Percentiles rank a stretch among this genome's conserved stretches.
These are phyloP conservation scores for Sepioteuthis lessoniana DNA, from an alignment of 2,888 invertebrate species.

Conservation along the genomic window DNA sequence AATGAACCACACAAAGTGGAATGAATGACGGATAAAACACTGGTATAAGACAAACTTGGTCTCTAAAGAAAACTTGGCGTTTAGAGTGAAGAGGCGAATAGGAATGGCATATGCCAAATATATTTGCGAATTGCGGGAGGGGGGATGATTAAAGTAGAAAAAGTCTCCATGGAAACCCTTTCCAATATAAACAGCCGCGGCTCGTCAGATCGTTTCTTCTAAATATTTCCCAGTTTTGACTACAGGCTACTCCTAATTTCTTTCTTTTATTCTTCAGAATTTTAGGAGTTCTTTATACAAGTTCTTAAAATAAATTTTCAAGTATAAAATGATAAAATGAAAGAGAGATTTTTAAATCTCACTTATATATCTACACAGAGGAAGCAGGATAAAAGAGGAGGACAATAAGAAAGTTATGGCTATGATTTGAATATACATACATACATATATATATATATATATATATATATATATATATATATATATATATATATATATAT, in stretches of 20 bases:
- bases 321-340: neutral
- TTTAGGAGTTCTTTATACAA: neutral
- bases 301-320: neutral
- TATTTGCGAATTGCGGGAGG: neutral
- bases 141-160: neutral
- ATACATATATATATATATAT: neutral
- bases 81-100: neutral
- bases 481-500: neutral
- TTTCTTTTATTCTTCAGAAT: neutral
- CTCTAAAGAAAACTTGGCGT: neutral
- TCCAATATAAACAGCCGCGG: neutral
- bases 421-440: too few relatives aligned
- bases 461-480: neutral
- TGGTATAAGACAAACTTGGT: neutral
- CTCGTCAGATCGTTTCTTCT: neutral
- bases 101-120: neutral
- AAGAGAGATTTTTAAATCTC: neutral
- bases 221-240: neutral
- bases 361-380: too few relatives aligned
- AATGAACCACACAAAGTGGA: neutral
- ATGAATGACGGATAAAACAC: neutral
- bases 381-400: too few relatives aligned
- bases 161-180: slow-evolving; percentile 36
- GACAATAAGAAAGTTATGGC: too few relatives aligned
- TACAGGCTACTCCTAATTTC: neutral